Evolutionary conservation across 37 sponge, comb jelly and placozoan species (phyloP).

Genomic region (Sycon ciliatum): DNA sequence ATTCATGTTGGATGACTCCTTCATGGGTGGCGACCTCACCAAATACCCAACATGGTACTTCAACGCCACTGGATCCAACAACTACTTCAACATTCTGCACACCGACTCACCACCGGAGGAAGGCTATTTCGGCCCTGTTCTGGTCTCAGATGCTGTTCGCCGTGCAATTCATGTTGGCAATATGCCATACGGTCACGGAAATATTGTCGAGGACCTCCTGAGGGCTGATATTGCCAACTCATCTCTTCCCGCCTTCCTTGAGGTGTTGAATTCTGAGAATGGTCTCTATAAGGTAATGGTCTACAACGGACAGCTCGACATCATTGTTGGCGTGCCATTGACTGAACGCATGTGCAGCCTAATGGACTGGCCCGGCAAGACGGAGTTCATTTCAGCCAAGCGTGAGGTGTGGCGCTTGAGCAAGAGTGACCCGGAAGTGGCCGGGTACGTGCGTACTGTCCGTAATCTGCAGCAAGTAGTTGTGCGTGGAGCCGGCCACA

Average conservation of each 20-base stretch:
- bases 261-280: too few species aligned
- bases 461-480: conserved; percentile 53
- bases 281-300: conserved; percentile 41
- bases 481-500: conserved; percentile 70
- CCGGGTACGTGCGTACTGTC: conserved; percentile 63
- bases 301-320: conserved; percentile 81
- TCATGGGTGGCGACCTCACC: conserved; percentile 67
- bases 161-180: conserved; percentile 75
- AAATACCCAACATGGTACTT: conserved; percentile 67
- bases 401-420: conserved; percentile 53
- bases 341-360: conserved; percentile 41
- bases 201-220: too few species aligned
- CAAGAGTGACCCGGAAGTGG: conserved; percentile 43
- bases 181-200: conserved; percentile 44
- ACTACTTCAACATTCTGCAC: conserved; percentile 67
- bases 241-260: too few species aligned
- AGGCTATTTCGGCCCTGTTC: conserved; percentile 46
- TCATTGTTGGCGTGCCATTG: conserved; percentile 74
- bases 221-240: too few species aligned
- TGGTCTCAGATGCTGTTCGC: conserved; percentile 31
- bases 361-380: conserved; percentile 62
- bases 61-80: conserved; percentile 63
- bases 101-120: conserved; percentile 46
- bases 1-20: conserved; percentile 53
- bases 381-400: conserved; percentile 37